Conservation (phyloP, 1,140 invertebrate species). For the Onthophagus taurus region DNA sequence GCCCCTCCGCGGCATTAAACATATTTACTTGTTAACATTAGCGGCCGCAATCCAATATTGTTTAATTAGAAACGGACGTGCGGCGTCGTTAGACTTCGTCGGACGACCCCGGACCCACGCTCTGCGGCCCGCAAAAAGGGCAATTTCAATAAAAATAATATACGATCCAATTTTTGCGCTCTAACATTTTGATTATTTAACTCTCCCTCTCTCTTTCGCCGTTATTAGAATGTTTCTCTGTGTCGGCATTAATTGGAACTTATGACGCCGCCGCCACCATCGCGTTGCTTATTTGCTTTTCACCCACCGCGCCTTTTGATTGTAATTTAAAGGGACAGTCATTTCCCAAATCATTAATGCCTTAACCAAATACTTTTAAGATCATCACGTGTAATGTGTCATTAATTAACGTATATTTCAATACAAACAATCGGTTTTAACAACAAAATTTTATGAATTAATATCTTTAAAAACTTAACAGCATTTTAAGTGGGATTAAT, state of each 20-base stretch:
- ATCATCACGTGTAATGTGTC: neutral
- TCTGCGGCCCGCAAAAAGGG: slow-evolving; percentile 14
- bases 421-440: neutral
- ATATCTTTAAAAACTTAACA: neutral
- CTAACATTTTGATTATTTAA: slow-evolving; percentile 12
- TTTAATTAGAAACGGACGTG: slow-evolving; percentile 23
- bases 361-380: neutral
- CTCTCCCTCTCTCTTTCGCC: slow-evolving; percentile 6
- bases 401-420: neutral
- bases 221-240: slow-evolving; percentile 11
- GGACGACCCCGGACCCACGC: slow-evolving; percentile 10
- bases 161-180: slow-evolving; percentile 15
- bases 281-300: no score
- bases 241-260: slow-evolving; percentile 10
- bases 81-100: slow-evolving; percentile 19
- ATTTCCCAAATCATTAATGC: neutral
- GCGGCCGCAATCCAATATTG: slow-evolving; percentile 22
- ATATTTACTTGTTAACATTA: slow-evolving; percentile 25
- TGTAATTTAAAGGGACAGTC: neutral
- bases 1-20: slow-evolving; percentile 19
- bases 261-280: slow-evolving; percentile 8
- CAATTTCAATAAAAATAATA: slow-evolving; percentile 26
- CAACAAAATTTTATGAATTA: neutral
- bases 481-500: neutral
- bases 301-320: no score